Conservation (phyloP, 2,113 vertebrate genomes). For the Sinocyclocheilus maitianheensis region DNA sequence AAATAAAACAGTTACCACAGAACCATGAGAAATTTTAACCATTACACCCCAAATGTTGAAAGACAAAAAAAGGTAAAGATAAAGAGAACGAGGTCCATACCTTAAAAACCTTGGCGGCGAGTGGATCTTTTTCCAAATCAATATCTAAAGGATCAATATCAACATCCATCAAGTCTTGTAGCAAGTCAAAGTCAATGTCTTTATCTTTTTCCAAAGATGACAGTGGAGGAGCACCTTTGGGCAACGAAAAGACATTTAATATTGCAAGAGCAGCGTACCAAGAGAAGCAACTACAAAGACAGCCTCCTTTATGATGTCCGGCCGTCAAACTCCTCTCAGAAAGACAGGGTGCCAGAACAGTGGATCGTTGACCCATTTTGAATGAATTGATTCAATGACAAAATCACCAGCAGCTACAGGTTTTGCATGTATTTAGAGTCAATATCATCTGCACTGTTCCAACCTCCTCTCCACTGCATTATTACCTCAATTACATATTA, state of each 20-base stretch:
- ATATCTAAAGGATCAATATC: constrained; percentile 99
- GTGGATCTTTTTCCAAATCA: constrained; percentile 99
- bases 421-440: not conserved
- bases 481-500: not conserved
- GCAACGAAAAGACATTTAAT: constrained; percentile 80
- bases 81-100: constrained; percentile 70
- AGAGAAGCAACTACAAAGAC: constrained; percentile 65
- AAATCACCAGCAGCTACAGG: not conserved
- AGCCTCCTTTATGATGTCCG: constrained; percentile 53
- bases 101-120: constrained; percentile 99
- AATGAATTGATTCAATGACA: not conserved
- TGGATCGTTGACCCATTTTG: constrained; percentile 8
- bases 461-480: constrained; percentile 46
- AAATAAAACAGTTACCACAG: not conserved
- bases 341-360: constrained; percentile 43
- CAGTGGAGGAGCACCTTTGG: constrained; percentile 92
- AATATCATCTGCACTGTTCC: constrained; percentile 23
- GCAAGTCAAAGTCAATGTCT: constrained; percentile 98
- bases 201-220: constrained; percentile 99
- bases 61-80: not conserved
- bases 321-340: constrained; percentile 20
- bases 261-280: constrained; percentile 69
- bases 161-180: constrained; percentile 99
- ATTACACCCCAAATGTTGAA: not conserved
- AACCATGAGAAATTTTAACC: not conserved